Evolutionary conservation across 1,140 invertebrate genomes (phyloP), one percentile per base, ranked within the genome.

Genomic region (Dinoponera quadriceps): DNA sequence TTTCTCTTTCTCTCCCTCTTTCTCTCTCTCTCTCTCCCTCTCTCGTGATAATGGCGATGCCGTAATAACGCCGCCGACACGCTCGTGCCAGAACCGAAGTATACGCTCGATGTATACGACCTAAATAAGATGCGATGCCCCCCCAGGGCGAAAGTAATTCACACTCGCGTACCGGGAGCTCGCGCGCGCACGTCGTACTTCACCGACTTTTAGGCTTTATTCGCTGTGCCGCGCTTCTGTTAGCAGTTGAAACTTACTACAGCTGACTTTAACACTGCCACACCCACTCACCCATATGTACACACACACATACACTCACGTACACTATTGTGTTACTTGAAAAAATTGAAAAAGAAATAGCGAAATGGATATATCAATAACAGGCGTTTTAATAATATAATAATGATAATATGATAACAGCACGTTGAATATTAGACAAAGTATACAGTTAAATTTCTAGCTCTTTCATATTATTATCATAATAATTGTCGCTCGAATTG

Each of bases 91-190:
- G 87, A 88, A 88, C 81, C 88, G 73, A 88, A 89, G 87, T 89
- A 73, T 82, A 86, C 77, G 86, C 92, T 93, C 92, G 92, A 92
- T 92, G 92, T 93, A 94, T 92, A 94, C 94, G 94, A 94, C 94
- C 94, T 94, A 94, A 93, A 94, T 94, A 94, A 94, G 93, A 94
- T 94, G 92, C 93, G 93, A 94, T 94, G 94, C 94, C 93, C 94
- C 75, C 93, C 91, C 92, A 93, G 88, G 87, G 93, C 93, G 92
- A 94, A 94, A 94, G 94, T 94, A 94, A 94, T 94, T 94, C 93
- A 94, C 94, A 93, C 69, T 83, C 74, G 83, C 65, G 51, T 44
- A 55, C 57, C 44, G 48, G 33, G 74, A 63, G 54, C 62, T 44
- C 60, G 51, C 51, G 51, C 59, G 20, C 57, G 69, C 68, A 62